Conservation (phyloP, 2,797 vertebrate genomes). For the Eospalax fontanierii region DNA sequence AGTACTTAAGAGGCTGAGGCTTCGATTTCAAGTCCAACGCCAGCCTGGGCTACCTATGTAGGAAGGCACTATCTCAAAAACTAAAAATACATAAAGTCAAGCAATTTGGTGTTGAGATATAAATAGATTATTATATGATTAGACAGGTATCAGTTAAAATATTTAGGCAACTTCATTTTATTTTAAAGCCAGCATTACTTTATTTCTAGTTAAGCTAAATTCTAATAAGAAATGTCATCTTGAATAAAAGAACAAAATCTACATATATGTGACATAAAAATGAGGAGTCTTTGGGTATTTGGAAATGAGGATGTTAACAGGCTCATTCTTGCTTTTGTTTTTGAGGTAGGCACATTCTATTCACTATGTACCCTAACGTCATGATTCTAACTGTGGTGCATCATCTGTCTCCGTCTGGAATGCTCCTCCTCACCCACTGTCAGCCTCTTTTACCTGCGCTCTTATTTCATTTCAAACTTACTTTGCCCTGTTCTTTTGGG, state of each 20-base stretch:
- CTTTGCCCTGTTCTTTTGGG: neutral
- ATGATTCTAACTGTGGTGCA: neutral
- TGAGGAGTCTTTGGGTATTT: neutral
- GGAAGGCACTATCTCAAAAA: neutral
- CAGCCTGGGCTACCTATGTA: neutral
- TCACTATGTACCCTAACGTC: neutral
- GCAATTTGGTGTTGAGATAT: neutral
- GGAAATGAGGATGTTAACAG: neutral
- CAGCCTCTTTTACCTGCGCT: neutral
- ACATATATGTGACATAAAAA: constrained; percentile 28
- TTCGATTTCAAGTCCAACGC: neutral
- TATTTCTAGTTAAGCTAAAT: constrained; percentile 42
- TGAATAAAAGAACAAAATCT: constrained; percentile 48
- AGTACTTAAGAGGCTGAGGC: neutral
- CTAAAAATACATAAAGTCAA: neutral
- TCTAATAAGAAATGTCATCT: constrained; percentile 58
- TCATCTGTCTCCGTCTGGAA: neutral
- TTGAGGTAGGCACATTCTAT: neutral
- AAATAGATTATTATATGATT: constrained; percentile 47
- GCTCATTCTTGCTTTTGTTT: constrained; percentile 12
- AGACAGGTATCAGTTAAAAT: constrained; percentile 31
- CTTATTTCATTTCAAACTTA: neutral
- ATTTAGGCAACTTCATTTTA: constrained; percentile 59
- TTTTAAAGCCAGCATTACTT: constrained; percentile 49
- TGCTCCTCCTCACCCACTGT: neutral